Percentiles rank a stretch among this genome's conserved stretches.
These are phyloP conservation scores for Drosophila birchii DNA, from an alignment of 2,888 invertebrate species.

Conservation along the genomic window DNA sequence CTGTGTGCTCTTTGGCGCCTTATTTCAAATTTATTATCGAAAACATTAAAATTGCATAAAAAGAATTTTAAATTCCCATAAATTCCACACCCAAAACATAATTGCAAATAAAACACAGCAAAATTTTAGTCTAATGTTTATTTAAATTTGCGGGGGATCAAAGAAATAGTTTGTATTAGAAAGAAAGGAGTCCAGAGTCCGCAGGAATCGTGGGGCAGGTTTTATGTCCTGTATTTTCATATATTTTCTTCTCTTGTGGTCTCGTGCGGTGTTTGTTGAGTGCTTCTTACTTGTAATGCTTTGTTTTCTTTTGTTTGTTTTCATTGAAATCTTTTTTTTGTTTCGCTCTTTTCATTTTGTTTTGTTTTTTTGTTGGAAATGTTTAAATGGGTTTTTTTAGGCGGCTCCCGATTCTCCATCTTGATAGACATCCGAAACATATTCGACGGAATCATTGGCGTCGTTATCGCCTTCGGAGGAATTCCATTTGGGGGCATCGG, in stretches of 20 bases:
- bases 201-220: background rate
- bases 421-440: constrained; percentile 50
- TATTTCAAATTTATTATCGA: background rate
- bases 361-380: constrained; percentile 17
- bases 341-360: background rate
- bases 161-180: background rate
- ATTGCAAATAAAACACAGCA: background rate
- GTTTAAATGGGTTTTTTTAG: constrained; percentile 18
- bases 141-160: constrained; percentile 4
- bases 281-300: constrained; percentile 21
- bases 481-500: constrained; percentile 17
- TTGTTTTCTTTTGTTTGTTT: constrained; percentile 1
- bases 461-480: constrained; percentile 36
- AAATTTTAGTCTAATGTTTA: constrained; percentile 4
- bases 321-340: constrained; percentile 4
- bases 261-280: constrained; percentile 9
- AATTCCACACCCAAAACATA: background rate
- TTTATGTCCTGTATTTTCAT: constrained; percentile 7
- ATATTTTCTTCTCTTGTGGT: constrained; percentile 7
- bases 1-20: background rate
- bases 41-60: no score
- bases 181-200: constrained; percentile 7
- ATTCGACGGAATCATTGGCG: constrained; percentile 39
- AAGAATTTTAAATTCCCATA: no score
- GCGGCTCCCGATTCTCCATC: constrained; percentile 39